Conservation (phyloP, 1,140 invertebrate genomes). For the Heliconius nattereri region DNA sequence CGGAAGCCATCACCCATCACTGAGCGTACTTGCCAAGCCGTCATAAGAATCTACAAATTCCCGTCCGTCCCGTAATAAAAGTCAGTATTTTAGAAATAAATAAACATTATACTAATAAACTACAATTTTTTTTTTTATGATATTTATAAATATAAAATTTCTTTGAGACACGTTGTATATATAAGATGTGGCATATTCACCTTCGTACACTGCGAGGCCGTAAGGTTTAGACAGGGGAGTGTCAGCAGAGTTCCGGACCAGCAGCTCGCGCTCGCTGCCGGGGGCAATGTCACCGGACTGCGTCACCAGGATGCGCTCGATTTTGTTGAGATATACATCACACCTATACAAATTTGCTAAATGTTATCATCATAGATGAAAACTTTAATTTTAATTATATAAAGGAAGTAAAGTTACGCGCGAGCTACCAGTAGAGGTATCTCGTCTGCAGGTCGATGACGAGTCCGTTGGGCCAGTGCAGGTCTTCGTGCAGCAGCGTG, state of each 20-base stretch:
- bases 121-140: no score
- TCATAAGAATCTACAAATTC: no score
- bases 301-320: conserved; percentile 88
- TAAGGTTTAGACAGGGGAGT: conserved; percentile 83
- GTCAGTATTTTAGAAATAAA: no score
- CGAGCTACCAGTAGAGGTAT: conserved; percentile 85
- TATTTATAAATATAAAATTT: no score
- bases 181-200: conserved; percentile 32
- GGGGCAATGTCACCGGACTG: conserved; percentile 85
- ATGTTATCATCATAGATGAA: background rate
- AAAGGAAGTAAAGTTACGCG: conserved; percentile 19
- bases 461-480: conserved; percentile 93
- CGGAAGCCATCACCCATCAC: no score
- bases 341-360: conserved; percentile 71
- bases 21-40: background rate
- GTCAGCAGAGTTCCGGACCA: conserved; percentile 83
- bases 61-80: no score
- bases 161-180: no score
- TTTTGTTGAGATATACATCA: conserved; percentile 85
- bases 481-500: conserved; percentile 78
- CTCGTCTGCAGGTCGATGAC: conserved; percentile 90
- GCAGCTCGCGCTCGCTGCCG: conserved; percentile 84
- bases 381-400: background rate
- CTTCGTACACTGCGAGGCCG: conserved; percentile 84
- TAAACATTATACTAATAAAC: no score